Evolutionary conservation across 2,888 invertebrate genomes (phyloP), one percentile per base, ranked within the genome.

Genomic region (Coremacera marginata): DNA sequence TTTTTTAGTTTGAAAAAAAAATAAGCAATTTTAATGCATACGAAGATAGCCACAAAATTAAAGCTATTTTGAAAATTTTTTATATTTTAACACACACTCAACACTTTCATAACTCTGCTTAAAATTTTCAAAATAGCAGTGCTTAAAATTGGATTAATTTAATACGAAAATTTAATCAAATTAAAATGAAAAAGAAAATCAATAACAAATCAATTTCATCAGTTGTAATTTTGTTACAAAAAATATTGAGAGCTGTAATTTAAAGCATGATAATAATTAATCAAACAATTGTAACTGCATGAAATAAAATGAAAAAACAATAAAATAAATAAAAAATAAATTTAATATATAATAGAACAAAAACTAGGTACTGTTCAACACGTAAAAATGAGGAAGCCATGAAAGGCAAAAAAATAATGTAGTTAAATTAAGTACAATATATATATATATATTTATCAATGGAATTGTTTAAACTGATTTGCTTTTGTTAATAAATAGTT

Each of bases 1-100:
- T 27, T 60, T 4, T 25, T 25, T 5, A 60, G 27, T 78, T 80
- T 76, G 77, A 76, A 79, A 65, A 60, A 60, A 73, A 65, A n/a
- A n/a, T 2, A 51, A 31, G 19, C 51, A 62, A 51, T 65, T 19
- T 55, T 34, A n/a, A 55, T 27, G 71, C 22, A 65, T 65, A 77
- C 60, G 77, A 62, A 62, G 65, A 3, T 14, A 44, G 14, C 44
- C 44, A 44, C 44, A 44, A 44, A 44, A 44, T 14, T 1, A 44
- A 44, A 44, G 44, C 14, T 44, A 3, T 8, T 44, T 44, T 44
- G 44, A 44, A 44, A 44, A 44, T 11, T 44, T 11, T 44, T 44
- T 14, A 14, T 11, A 44, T 76, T 52, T 71, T 55, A 70, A 25
- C 75, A 75, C 60, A 16, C 37, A 37, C 44, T 63, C 44, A 70